phyloP scores from a whole-genome alignment of 2,888 invertebrate species.

The Tyria jacobaeae region DNA sequence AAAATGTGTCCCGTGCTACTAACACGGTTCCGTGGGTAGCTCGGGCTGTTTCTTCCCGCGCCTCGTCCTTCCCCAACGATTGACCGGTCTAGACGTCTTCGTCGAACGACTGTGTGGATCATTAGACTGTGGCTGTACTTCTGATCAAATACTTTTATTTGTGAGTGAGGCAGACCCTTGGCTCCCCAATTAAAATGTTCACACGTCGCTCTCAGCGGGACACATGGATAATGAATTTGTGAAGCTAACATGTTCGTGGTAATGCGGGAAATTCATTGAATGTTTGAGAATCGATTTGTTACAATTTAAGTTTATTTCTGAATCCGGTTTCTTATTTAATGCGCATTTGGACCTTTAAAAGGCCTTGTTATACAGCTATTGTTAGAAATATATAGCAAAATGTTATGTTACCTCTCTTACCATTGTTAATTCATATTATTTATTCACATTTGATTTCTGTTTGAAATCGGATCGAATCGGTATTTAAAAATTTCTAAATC shows the following conservation, averaged over 20 bases:
- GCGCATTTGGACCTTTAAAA: background rate
- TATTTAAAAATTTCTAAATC: too few species aligned
- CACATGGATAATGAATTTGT: slow-evolving; percentile 48
- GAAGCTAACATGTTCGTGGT: slow-evolving; percentile 55
- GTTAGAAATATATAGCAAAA: background rate
- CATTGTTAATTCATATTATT: too few species aligned
- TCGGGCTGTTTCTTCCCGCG: too few species aligned
- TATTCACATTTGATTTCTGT: too few species aligned
- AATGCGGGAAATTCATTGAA: slow-evolving; percentile 58
- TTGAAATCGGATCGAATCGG: too few species aligned
- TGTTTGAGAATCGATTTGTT: slow-evolving; percentile 52
- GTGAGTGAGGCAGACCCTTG: slow-evolving; percentile 66
- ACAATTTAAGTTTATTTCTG: slow-evolving; percentile 40
- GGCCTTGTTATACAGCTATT: background rate
- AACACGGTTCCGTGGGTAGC: too few species aligned
- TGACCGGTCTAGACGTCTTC: too few species aligned
- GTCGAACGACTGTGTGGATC: too few species aligned
- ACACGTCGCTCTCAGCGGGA: slow-evolving; percentile 81
- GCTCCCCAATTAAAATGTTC: slow-evolving; percentile 81
- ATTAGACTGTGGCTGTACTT: too few species aligned
- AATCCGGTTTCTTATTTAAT: slow-evolving; percentile 19
- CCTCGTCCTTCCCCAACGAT: too few species aligned
- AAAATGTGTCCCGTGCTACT: too few species aligned
- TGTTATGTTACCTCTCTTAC: background rate
- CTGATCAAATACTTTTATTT: slow-evolving; percentile 63